Evolutionary conservation across 1,140 invertebrate genomes (phyloP), one percentile per base, ranked within the genome.

Genomic region (Drosophila biarmipes): DNA sequence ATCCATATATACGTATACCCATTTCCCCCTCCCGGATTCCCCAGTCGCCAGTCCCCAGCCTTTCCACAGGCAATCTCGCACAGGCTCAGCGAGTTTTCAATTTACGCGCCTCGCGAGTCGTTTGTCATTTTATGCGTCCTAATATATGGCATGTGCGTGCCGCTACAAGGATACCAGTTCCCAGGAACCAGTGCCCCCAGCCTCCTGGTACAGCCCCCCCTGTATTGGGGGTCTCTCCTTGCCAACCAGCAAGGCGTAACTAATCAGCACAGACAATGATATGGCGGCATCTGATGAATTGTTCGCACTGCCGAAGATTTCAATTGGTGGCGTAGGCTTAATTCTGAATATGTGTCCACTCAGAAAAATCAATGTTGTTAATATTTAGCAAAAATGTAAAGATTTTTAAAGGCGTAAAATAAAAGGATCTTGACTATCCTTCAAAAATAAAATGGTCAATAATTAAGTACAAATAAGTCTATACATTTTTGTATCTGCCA

Each of bases 181-280:
- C 38, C 43, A n/a, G 78, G 38, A 40, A 17, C 35, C 51, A 10
- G 11, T 40, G 19, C 29, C 52, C 24, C 7, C 46, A 8, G 43
- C 1, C 29, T n/a, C 19, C 8, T 40, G 29, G 21, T 27, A 2
- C 1, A 5, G 4, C 14, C 14, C 24, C 42, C 19, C 19, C 31
- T 15, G 27, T 73, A 52, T 40, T 17, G 49, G 48, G 49, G 45
- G 42, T 42, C 17, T 68, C 24, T 55, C 6, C 40, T 63, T 68
- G 49, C 31, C 45, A 86, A 63, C 81, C 81, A 87, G 82, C 64
- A 68, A 66, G 69, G 63, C 82, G 75, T 87, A 68, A 82, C 82
- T 86, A 86, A 86, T 87, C 82, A 73, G 78, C 37, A 64, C 61
- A 71, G 82, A 93, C 94, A 95, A 79, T 86, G 93, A 76, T 92